phyloP scores from a whole-genome alignment of 2,888 invertebrate species.

The Trissonchulus latispiculum region DNA sequence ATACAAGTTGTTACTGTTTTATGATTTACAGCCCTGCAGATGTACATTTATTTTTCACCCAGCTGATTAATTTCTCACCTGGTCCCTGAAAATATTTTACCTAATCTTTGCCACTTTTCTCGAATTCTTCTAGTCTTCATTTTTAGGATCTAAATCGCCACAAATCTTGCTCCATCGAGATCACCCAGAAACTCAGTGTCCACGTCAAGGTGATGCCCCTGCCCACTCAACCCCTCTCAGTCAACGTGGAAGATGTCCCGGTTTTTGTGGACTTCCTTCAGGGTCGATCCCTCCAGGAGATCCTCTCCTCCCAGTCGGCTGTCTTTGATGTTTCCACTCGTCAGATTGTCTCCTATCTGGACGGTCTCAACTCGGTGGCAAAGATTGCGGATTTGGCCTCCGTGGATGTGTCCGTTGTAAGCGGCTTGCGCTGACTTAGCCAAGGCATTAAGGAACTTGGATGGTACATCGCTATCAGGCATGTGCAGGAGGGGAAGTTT shows the following conservation, averaged over 20 bases:
- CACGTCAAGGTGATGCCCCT: conserved; percentile 32
- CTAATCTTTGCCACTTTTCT: no score
- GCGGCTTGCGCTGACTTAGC: no score
- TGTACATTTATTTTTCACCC: conserved; percentile 30
- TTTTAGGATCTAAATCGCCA: background rate
- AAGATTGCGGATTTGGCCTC: conserved; percentile 9
- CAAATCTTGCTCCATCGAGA: conserved; percentile 28
- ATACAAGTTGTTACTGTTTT: no score
- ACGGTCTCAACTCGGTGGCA: conserved; percentile 16
- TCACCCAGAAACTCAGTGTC: conserved; percentile 32
- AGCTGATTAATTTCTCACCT: background rate
- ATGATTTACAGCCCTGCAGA: no score
- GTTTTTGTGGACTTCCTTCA: background rate
- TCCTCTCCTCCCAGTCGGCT: background rate
- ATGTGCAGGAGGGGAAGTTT: no score
- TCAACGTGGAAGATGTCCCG: background rate
- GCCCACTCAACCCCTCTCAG: background rate
- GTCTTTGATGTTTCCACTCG: background rate
- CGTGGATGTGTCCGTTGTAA: conserved; percentile 18
- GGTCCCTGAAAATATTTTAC: background rate
- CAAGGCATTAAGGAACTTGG: no score
- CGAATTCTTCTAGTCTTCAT: no score
- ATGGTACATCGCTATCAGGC: no score
- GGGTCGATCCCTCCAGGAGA: background rate
- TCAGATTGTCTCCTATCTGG: conserved; percentile 13